phyloP scores from a whole-genome alignment of 92 coral and sea anemone species.

The Micromussa lordhowensis region DNA sequence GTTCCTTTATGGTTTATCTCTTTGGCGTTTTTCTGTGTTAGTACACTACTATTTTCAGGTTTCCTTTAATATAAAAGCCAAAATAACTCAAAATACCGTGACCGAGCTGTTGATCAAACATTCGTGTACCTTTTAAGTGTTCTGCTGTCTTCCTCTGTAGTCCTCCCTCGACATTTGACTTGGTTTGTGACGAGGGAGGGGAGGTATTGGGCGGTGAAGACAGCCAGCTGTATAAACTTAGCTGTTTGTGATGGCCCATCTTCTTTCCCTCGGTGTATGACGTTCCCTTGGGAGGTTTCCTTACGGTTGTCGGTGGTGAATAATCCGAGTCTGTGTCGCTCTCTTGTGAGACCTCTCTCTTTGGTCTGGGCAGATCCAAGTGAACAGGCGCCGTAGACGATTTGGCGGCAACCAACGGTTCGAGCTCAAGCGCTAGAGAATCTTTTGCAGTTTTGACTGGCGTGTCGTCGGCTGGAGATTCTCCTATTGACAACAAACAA shows the following conservation, averaged over 20 bases:
- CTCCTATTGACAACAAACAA: conserved; percentile 3
- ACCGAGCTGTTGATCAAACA: background rate
- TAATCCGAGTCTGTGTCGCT: conserved; percentile 69
- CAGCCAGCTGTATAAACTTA: conserved; percentile 93
- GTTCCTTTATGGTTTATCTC: no score
- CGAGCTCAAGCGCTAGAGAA: conserved; percentile 31
- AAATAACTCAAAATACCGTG: no score
- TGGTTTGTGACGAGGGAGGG: conserved; percentile 71
- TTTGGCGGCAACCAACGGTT: conserved; percentile 29
- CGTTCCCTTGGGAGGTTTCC: conserved; percentile 39
- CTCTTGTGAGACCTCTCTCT: conserved; percentile 30
- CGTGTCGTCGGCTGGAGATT: conserved; percentile 19
- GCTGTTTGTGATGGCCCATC: conserved; percentile 80
- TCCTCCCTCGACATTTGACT: conserved; percentile 31
- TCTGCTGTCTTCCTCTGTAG: conserved; percentile 31
- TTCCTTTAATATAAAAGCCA: no score
- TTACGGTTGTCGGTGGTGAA: conserved; percentile 58
- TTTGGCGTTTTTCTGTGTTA: no score
- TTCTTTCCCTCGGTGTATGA: conserved; percentile 55
- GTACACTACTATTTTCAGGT: no score
- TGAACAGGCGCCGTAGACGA: conserved; percentile 6
- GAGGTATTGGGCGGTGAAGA: conserved; percentile 94
- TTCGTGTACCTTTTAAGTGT: conserved; percentile 2
- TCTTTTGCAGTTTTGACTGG: conserved; percentile 35
- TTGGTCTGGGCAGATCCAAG: conserved; percentile 38